A percentile compares a stretch with the other conserved stretches of the same genome.
phyloP scores from a whole-genome alignment of 2,888 invertebrate genomes.

The Pterostichus madidus region DNA sequence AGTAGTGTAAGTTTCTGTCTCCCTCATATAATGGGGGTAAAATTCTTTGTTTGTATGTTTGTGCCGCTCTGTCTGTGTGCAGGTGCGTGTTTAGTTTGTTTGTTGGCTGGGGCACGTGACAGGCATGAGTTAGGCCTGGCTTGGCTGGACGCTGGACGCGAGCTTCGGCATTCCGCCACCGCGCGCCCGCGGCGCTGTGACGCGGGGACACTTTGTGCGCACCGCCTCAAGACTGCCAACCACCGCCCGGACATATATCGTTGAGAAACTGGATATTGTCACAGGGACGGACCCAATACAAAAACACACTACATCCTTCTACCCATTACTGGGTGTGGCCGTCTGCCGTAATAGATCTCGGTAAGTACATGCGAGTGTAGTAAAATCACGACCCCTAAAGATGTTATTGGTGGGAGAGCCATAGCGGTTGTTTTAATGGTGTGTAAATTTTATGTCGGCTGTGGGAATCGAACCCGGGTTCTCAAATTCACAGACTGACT shows the following conservation, averaged over 20 bases:
- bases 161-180: constrained; percentile 64
- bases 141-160: constrained; percentile 46
- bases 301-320: background rate
- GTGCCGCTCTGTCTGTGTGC: constrained; percentile 5
- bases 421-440: no score
- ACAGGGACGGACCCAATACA: background rate
- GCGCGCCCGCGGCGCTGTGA: constrained; percentile 53
- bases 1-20: no score
- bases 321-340: no score
- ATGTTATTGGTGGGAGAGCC: no score
- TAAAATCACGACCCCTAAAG: no score
- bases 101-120: constrained; percentile 73
- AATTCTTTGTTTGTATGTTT: background rate
- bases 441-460: no score
- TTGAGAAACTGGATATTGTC: background rate
- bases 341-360: no score
- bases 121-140: constrained; percentile 74
- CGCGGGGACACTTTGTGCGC: constrained; percentile 61
- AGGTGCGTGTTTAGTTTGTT: background rate
- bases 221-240: background rate
- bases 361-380: no score
- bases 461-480: no score
- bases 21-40: no score
- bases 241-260: constrained; percentile 58
- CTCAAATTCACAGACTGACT: no score